Percentiles rank a stretch among this genome's conserved stretches.
phyloP scores from a whole-genome alignment of 1,140 invertebrate species.

The Sipha flava region DNA sequence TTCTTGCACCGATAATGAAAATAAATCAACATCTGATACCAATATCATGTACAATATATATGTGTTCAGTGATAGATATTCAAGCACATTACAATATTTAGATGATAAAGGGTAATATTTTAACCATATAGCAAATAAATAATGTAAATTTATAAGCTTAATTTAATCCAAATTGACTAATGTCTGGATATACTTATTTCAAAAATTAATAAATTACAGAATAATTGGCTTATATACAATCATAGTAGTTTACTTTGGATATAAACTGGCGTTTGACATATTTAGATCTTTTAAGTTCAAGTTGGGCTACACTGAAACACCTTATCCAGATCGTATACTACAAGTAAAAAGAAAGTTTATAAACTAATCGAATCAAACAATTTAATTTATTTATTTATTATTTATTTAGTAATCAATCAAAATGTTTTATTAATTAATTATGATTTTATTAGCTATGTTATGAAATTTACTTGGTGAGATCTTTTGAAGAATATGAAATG shows the following conservation, averaged over 20 bases:
- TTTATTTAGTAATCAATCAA: neutral
- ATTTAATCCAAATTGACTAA: no score
- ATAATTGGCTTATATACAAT: neutral
- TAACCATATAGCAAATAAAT: neutral
- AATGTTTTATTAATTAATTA: neutral
- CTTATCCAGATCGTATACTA: conserved; percentile 8
- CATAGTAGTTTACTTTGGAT: conserved; percentile 1
- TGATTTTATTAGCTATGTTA: conserved; percentile 60
- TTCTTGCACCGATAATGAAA: neutral
- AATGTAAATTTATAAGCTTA: no score
- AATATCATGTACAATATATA: neutral
- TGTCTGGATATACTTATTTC: no score
- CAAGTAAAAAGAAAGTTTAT: no score
- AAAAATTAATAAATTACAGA: neutral
- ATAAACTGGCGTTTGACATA: neutral
- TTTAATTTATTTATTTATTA: neutral
- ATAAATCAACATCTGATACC: neutral
- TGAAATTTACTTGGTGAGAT: conserved; percentile 93
- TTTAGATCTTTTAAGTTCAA: conserved; percentile 14
- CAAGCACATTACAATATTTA: neutral
- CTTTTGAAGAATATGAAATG: conserved; percentile 79
- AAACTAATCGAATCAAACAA: no score
- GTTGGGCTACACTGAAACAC: neutral
- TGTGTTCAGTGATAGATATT: neutral
- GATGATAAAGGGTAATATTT: neutral